Conservation (phyloP, 2,113 vertebrate species). For the Gallinago undulata region DNA sequence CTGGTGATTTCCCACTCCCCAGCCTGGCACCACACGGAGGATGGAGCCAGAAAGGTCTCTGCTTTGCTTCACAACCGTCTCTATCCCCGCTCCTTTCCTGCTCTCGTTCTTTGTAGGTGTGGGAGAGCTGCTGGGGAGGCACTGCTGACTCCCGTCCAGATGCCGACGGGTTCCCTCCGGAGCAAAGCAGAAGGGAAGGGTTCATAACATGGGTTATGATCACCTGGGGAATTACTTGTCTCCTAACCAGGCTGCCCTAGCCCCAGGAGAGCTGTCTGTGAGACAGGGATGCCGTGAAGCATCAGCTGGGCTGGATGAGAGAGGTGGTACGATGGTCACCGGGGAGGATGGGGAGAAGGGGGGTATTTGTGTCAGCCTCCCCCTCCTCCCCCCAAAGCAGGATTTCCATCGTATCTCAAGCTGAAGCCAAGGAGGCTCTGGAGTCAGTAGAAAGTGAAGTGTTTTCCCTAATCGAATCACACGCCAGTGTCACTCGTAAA, state of each 20-base stretch:
- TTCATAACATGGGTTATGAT: accelerated
- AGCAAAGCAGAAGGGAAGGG: not conserved
- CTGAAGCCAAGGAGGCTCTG: not conserved
- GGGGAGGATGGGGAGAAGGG: not conserved
- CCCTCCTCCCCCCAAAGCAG: not conserved
- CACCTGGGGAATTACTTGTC: not conserved
- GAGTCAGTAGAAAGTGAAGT: not conserved
- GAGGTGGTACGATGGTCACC: accelerated
- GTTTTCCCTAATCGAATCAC: slow-evolving; percentile 65
- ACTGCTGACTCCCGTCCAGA: accelerated
- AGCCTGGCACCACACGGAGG: accelerated
- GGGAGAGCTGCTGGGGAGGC: not conserved
- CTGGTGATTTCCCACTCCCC: not conserved
- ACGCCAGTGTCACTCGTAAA: slow-evolving; percentile 33
- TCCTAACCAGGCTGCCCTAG: not conserved
- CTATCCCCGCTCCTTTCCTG: not conserved
- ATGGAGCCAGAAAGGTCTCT: not conserved
- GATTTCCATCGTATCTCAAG: not conserved
- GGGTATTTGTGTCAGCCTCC: not conserved
- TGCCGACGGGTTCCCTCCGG: not conserved
- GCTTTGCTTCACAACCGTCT: not conserved
- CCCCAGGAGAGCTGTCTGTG: not conserved
- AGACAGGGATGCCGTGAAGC: not conserved
- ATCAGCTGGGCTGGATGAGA: not conserved
- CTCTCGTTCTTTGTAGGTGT: not conserved